Evolutionary conservation across 2,113 vertebrate species (phyloP).

Genomic region (Ptyas mucosa): DNA sequence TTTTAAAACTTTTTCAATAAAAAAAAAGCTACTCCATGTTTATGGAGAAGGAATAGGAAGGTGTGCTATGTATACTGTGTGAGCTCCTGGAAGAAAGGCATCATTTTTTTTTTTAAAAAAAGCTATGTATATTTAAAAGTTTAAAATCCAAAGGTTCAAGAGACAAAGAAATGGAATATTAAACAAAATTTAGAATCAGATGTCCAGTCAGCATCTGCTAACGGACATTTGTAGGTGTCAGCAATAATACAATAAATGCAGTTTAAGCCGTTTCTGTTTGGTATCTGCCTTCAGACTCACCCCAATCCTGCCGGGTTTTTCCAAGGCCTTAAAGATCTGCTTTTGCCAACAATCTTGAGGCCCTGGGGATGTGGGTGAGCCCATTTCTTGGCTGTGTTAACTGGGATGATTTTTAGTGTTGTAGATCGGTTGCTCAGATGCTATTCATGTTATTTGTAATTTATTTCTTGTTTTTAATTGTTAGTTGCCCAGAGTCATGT

Average conservation of each 20-base stretch:
- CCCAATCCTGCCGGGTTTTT: neutral
- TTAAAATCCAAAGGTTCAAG: conserved; percentile 15
- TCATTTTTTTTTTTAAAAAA: neutral
- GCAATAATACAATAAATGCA: neutral
- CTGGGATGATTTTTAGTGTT: neutral
- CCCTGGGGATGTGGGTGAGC: neutral
- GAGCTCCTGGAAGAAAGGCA: neutral
- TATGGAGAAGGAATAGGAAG: neutral
- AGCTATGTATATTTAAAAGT: neutral
- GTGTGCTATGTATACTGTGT: neutral
- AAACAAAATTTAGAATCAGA: neutral
- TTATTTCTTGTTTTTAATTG: neutral
- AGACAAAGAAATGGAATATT: neutral
- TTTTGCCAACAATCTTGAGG: neutral
- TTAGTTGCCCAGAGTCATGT: neutral
- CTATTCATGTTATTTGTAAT: neutral
- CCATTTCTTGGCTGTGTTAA: neutral
- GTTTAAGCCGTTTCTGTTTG: neutral
- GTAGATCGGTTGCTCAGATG: neutral
- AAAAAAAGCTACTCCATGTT: too few species aligned
- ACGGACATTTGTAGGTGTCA: conserved; percentile 6
- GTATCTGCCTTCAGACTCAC: neutral
- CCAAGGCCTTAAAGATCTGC: neutral
- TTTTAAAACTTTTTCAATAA: too few species aligned
- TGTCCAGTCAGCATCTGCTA: neutral